Evolutionary conservation across 2,888 invertebrate species (phyloP).

Genomic region (Ophion slaviceki): DNA sequence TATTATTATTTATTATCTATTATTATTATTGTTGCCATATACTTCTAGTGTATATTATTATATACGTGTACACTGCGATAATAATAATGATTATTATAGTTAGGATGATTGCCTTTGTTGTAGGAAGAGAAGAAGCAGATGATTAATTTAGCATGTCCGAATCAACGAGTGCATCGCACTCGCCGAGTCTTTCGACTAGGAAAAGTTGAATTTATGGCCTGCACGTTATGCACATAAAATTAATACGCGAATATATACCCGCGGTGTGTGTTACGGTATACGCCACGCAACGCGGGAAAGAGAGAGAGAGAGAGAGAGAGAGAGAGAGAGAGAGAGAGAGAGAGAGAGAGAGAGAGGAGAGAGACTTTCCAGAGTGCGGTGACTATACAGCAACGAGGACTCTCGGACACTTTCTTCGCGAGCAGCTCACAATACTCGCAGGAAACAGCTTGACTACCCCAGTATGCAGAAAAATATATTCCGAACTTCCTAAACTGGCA

Average conservation of each 20-base stretch:
- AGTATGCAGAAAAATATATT: conserved; percentile 42
- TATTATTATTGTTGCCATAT: conserved; percentile 1
- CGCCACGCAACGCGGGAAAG: conserved; percentile 43
- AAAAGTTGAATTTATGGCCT: conserved; percentile 19
- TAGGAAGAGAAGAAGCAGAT: conserved; percentile 47
- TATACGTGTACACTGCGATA: background rate
- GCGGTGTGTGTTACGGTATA: conserved; percentile 18
- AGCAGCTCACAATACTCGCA: background rate
- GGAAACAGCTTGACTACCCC: background rate
- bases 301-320: conserved; percentile 5
- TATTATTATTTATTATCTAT: background rate
- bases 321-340: conserved; percentile 17
- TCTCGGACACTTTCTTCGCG: conserved; percentile 55
- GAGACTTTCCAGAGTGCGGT: conserved; percentile 50
- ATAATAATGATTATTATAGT: conserved; percentile 13
- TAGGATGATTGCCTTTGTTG: conserved; percentile 32
- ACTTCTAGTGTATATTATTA: background rate
- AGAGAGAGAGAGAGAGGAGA: conserved; percentile 18
- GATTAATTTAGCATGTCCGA: conserved; percentile 51
- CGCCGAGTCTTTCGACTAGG: conserved; percentile 16
- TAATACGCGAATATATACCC: conserved; percentile 42
- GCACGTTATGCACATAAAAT: conserved; percentile 51
- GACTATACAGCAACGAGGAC: conserved; percentile 25
- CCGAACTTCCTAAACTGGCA: conserved; percentile 20
- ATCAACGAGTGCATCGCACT: conserved; percentile 62